Percentiles rank a stretch among this genome's conserved stretches.
Conservation (phyloP, 2,113 vertebrate species). For the Dicentrarchus labrax region DNA sequence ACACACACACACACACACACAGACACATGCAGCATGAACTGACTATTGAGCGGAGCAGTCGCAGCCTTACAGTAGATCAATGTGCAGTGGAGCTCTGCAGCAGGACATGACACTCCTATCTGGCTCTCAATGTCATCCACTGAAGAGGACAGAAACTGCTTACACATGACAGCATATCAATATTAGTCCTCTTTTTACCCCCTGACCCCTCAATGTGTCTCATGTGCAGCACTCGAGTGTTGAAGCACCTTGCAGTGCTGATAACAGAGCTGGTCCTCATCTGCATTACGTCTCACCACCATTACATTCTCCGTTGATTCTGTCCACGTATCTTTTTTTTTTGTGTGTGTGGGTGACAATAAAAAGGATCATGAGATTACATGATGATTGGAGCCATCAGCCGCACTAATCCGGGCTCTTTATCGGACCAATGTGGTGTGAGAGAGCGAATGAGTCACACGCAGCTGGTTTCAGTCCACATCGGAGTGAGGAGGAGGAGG, state of each 20-base stretch:
- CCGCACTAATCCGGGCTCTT: neutral
- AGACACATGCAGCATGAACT: conserved; percentile 10
- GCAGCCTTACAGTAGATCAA: conserved; percentile 38
- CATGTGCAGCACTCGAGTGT: neutral
- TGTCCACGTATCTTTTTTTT: neutral
- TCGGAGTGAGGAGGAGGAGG: neutral
- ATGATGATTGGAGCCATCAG: neutral
- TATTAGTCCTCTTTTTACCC: conserved; percentile 19
- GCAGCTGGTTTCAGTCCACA: neutral
- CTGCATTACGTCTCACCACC: neutral
- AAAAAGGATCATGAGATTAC: conserved; percentile 6
- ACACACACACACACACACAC: conserved; percentile 14
- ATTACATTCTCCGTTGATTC: neutral
- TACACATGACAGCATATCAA: conserved; percentile 49
- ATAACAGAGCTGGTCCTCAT: neutral
- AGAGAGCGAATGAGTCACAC: conserved; percentile 17
- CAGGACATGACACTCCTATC: conserved; percentile 30
- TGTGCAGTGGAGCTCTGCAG: conserved; percentile 48
- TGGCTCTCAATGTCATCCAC: conserved; percentile 52
- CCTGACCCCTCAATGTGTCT: neutral
- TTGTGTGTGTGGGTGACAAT: neutral
- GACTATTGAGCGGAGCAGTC: conserved; percentile 24
- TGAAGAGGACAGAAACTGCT: conserved; percentile 23
- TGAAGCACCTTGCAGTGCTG: neutral
- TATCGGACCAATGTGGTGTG: neutral